Evolutionary conservation across 1,140 invertebrate genomes (phyloP), one percentile per base, ranked within the genome.

Genomic region (Polypedilum vanderplanki): DNA sequence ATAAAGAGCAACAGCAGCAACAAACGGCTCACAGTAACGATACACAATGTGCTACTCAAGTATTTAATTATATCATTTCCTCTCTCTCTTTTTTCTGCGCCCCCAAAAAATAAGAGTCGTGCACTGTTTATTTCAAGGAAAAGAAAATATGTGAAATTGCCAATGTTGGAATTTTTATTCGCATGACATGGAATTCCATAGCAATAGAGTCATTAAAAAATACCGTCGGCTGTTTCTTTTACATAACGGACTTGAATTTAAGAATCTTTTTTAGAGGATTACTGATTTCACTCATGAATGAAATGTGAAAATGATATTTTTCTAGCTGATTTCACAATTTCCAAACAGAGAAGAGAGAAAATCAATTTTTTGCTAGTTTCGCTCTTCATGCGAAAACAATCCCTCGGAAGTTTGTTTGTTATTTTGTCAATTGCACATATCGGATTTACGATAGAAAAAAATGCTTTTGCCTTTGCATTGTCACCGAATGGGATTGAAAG

Each of bases 31-130:
- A 57, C 10, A 15, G 46, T 15, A 57, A 57, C n/a, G n/a, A 57
- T 57, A 57, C 9, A 70, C 17, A 70, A 70, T 70, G 65, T 70
- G 65, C 18, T 70, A 17, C 18, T 70, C 20, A 20, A 70, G 20
- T 70, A 70, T 70, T 70, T 70, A 70, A 70, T 70, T 70, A 70
- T 70, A 17, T 70, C 65, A 70, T 70, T 70, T 70, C 65, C 65
- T 70, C n/a, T n/a, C n/a, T n/a, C n/a, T n/a, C n/a, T n/a, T n/a
- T n/a, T n/a, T n/a, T n/a, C 18, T 70, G 20, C 17, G 17, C 65
- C 65, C 65, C 65, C 65, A 70, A 70, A 70, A 67, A 46, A 57
- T n/a, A n/a, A n/a, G n/a, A 57, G n/a, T n/a, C 46, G 12, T 4
- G 12, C 4, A 57, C 10, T 57, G 12, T 57, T 20, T 22, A 18